Percentiles rank a stretch among this genome's conserved stretches.
Conservation (phyloP, 2,113 vertebrate species). For the Turdus rufiventris region DNA sequence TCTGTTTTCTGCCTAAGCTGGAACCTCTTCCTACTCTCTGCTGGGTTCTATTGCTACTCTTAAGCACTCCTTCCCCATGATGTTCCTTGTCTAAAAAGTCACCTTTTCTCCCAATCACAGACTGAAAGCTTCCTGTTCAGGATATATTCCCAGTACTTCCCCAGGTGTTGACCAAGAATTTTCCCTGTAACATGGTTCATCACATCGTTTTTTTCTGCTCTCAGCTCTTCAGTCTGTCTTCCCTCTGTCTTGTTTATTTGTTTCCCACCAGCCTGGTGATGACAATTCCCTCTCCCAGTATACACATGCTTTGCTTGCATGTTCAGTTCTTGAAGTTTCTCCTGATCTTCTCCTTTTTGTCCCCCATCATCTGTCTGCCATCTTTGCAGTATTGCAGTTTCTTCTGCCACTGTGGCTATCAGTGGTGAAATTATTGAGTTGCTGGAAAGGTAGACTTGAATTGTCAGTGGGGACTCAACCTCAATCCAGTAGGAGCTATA, state of each 20-base stretch:
- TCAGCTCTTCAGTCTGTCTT: neutral
- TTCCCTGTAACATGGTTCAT: neutral
- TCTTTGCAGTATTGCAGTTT: neutral
- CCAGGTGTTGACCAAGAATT: neutral
- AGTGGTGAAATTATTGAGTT: neutral
- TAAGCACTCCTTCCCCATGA: neutral
- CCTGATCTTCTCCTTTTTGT: neutral
- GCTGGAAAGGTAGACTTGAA: neutral
- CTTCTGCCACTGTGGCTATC: neutral
- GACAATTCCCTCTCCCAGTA: neutral
- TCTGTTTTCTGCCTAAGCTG: neutral
- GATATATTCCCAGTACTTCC: neutral
- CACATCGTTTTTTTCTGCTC: neutral
- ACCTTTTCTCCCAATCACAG: neutral
- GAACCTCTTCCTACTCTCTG: neutral
- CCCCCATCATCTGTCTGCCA: neutral
- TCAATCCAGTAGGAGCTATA: neutral
- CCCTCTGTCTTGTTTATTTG: neutral
- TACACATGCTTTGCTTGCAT: neutral
- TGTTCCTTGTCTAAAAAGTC: neutral
- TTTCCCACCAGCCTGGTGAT: neutral
- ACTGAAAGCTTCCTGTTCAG: neutral
- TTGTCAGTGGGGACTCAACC: neutral
- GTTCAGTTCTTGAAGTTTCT: neutral
- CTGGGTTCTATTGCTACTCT: neutral